Evolutionary conservation across 2,797 vertebrate genomes (phyloP).

Genomic region (Avahi laniger): DNA sequence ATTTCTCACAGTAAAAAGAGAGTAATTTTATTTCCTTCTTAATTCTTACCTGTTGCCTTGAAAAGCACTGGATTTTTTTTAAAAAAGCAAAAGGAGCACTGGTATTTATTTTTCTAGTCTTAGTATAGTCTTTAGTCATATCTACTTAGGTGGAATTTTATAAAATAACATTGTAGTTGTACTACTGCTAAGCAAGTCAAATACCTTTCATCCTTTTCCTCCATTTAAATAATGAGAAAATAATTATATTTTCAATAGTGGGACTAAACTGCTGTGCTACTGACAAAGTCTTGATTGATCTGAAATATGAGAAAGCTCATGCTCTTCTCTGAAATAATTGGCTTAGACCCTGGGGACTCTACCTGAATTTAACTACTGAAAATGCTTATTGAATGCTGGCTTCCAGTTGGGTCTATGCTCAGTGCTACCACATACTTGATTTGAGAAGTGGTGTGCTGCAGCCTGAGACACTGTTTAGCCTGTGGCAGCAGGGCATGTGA

Average conservation of each 20-base stretch:
- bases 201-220: neutral
- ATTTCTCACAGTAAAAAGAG: neutral
- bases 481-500: neutral
- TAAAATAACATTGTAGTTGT: neutral
- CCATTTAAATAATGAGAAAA: conserved; percentile 54
- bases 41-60: neutral
- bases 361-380: neutral
- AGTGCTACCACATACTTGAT: neutral
- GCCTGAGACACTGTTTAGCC: neutral
- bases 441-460: neutral
- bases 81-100: neutral
- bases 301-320: conserved; percentile 66
- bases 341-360: neutral
- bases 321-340: conserved; percentile 56
- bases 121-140: neutral
- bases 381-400: neutral
- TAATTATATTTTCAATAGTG: conserved; percentile 63
- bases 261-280: conserved; percentile 51
- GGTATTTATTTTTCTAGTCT: neutral
- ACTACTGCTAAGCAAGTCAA: conserved; percentile 20
- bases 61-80: neutral
- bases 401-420: neutral
- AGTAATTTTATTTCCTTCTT: neutral
- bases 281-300: conserved; percentile 70
- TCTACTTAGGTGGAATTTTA: neutral